Conservation (phyloP, 2,797 vertebrate genomes). For the Hypotaenidia philippensis region DNA sequence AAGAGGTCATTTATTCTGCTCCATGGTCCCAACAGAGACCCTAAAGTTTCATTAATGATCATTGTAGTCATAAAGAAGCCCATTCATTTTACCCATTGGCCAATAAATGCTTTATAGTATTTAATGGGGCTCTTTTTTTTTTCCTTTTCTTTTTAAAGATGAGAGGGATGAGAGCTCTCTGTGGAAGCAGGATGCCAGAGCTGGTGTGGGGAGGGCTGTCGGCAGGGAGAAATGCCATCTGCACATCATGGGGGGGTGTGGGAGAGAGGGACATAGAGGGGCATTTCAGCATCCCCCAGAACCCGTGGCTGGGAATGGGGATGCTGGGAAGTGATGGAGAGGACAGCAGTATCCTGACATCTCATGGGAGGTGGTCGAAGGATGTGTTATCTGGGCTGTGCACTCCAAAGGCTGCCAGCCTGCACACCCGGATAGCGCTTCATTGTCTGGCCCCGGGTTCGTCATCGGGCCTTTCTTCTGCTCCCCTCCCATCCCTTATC, state of each 20-base stretch:
- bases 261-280: accelerated
- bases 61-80: slow-evolving; percentile 29
- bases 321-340: not conserved
- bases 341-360: not conserved
- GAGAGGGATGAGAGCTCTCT: not conserved
- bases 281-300: not conserved
- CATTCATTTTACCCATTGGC: not conserved
- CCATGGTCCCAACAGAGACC: not conserved
- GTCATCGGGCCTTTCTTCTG: slow-evolving; percentile 47
- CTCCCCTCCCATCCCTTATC: slow-evolving; percentile 42
- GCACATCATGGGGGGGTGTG: accelerated
- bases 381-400: slow-evolving; percentile 50
- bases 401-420: slow-evolving; percentile 28
- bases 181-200: not conserved
- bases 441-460: slow-evolving; percentile 29
- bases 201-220: not conserved
- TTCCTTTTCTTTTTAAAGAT: not conserved
- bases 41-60: slow-evolving; percentile 57
- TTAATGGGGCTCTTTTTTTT: not conserved
- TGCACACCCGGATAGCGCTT: not conserved
- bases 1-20: slow-evolving; percentile 55
- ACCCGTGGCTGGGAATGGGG: not conserved
- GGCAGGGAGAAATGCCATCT: not conserved
- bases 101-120: not conserved
- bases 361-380: accelerated